phyloP scores from a whole-genome alignment of 2,888 invertebrate species.

The Neelides folsomi region DNA sequence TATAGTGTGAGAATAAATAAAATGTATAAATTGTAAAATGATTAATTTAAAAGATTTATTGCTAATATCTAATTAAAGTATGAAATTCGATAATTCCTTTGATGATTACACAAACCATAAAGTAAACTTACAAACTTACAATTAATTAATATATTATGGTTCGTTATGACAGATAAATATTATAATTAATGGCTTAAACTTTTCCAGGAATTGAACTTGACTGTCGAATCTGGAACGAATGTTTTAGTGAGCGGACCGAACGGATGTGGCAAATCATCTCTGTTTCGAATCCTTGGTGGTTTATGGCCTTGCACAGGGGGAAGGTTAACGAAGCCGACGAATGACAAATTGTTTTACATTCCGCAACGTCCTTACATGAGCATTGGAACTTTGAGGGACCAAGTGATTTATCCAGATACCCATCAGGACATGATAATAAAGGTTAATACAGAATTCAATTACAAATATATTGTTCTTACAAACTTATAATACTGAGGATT shows the following conservation, averaged over 20 bases:
- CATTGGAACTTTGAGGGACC: slow-evolving; percentile 81
- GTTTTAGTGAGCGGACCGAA: slow-evolving; percentile 97
- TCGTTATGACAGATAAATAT: too few species aligned
- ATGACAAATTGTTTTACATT: slow-evolving; percentile 90
- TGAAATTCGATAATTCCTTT: not conserved
- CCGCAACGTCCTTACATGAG: slow-evolving; percentile 98
- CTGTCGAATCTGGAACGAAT: slow-evolving; percentile 88
- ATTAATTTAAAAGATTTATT: too few species aligned
- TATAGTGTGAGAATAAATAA: slow-evolving; percentile 1
- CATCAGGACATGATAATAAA: slow-evolving; percentile 59
- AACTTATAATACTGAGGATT: too few species aligned
- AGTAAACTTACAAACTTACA: too few species aligned
- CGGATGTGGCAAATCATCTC: slow-evolving; percentile 93
- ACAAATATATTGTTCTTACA: too few species aligned
- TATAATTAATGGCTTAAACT: not conserved
- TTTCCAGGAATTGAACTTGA: slow-evolving; percentile 46
- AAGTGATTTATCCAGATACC: slow-evolving; percentile 90
- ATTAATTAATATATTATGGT: too few species aligned
- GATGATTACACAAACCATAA: not conserved
- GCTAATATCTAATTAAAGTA: too few species aligned
- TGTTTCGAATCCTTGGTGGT: slow-evolving; percentile 92
- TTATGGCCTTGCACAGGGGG: slow-evolving; percentile 96
- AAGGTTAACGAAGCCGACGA: slow-evolving; percentile 82
- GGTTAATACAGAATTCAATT: slow-evolving; percentile 4
- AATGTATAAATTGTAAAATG: not conserved